These are phyloP conservation scores for Physella acuta DNA, from an alignment of 1,140 invertebrate genomes.

Conservation along the genomic window DNA sequence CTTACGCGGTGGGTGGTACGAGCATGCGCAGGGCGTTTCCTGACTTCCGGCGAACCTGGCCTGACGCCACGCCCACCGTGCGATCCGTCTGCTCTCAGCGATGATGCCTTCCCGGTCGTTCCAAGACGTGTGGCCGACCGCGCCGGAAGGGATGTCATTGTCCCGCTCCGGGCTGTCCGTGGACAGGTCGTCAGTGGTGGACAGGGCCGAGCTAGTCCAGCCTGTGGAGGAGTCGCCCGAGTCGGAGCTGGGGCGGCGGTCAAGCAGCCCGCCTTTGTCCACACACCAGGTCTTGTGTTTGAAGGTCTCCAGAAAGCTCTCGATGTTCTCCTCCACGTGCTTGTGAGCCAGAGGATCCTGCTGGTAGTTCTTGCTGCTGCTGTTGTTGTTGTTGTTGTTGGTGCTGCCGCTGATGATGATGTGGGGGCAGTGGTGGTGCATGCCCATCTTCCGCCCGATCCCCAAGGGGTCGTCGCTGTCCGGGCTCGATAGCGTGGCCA, in stretches of 20 bases:
- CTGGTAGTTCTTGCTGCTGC: constrained; percentile 1
- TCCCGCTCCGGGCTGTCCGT: constrained; percentile 40
- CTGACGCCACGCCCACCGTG: constrained; percentile 30
- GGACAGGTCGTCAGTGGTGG: constrained; percentile 30
- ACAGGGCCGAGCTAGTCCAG: constrained; percentile 32
- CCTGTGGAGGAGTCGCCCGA: constrained; percentile 33
- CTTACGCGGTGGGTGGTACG: constrained; percentile 23
- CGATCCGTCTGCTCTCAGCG: constrained; percentile 34
- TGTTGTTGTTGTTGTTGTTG: constrained; percentile 23
- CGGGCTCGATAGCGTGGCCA: constrained; percentile 30
- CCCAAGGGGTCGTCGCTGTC: constrained; percentile 28
- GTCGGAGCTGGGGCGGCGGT: constrained; percentile 34
- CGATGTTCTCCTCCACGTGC: constrained; percentile 42
- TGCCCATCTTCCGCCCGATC: constrained; percentile 26
- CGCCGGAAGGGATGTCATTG: constrained; percentile 3
- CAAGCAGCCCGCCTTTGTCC: constrained; percentile 29
- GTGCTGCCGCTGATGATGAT: constrained; percentile 22
- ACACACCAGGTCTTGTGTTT: constrained; percentile 35
- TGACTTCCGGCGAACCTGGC: constrained; percentile 17
- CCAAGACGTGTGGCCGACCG: background rate
- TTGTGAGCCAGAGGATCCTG: constrained; percentile 29
- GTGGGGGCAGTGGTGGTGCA: constrained; percentile 20
- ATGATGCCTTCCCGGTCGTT: constrained; percentile 31
- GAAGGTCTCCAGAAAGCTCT: constrained; percentile 45
- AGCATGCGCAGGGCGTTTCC: constrained; percentile 19